A percentile compares a stretch with the other conserved stretches of the same genome.
Evolutionary conservation across 2,113 vertebrate genomes (phyloP).

Genomic region (Octodon degus): DNA sequence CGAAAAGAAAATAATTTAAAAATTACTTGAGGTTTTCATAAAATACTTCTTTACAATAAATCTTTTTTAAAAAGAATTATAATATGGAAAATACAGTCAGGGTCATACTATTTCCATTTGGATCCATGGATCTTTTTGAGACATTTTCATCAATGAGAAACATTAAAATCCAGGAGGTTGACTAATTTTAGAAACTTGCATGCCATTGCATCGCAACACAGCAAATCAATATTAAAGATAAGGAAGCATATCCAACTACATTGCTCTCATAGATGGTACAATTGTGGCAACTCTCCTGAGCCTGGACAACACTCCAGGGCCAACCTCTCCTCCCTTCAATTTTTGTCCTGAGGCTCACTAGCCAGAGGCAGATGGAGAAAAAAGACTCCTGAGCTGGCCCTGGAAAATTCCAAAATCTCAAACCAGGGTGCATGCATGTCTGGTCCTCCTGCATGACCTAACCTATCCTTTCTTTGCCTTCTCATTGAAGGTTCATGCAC

Average conservation of each 20-base stretch:
- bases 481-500: background rate
- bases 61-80: background rate
- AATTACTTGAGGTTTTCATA: background rate
- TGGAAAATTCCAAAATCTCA: background rate
- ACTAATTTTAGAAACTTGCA: background rate
- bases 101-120: background rate
- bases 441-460: background rate
- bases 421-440: background rate
- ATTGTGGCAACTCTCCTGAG: background rate
- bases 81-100: background rate
- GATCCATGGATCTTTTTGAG: background rate
- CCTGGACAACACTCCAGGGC: background rate
- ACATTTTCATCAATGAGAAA: background rate
- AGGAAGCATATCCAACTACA: background rate
- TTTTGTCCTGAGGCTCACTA: background rate
- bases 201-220: background rate
- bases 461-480: background rate
- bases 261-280: background rate
- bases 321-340: background rate
- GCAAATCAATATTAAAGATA: background rate
- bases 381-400: background rate
- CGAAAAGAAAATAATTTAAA: background rate
- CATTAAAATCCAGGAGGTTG: background rate
- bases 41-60: background rate
- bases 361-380: background rate